A percentile compares a stretch with the other conserved stretches of the same genome.
Conservation (phyloP, 2,888 invertebrate species). For the Rhogogaster chlorosoma region DNA sequence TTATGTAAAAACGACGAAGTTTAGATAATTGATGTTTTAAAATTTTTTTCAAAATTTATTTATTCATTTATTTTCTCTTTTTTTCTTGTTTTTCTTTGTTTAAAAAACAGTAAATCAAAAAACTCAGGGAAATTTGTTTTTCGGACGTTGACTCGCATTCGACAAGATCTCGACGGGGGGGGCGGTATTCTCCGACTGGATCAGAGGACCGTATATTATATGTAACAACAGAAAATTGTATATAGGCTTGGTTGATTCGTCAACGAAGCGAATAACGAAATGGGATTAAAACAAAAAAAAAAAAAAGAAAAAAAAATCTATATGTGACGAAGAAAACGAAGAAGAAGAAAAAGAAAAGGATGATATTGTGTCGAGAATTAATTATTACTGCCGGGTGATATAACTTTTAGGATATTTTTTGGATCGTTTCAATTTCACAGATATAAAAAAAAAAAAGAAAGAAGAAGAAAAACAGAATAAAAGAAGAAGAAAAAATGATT, state of each 20-base stretch:
- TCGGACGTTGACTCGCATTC: not conserved
- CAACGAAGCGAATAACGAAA: not conserved
- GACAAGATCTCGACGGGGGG: not conserved
- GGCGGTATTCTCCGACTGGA: conserved; percentile 9
- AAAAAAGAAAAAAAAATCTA: not conserved
- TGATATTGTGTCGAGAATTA: not conserved
- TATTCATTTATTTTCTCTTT: not conserved
- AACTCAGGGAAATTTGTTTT: not conserved
- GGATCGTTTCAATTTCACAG: not conserved
- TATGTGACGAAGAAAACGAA: not conserved
- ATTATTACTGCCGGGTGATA: not conserved
- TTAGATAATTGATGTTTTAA: no score
- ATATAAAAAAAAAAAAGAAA: not conserved
- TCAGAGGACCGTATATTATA: not conserved
- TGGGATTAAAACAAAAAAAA: not conserved
- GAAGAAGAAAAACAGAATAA: not conserved
- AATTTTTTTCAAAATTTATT: no score
- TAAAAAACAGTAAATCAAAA: no score
- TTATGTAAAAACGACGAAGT: no score
- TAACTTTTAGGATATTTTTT: not conserved
- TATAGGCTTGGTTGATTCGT: not conserved
- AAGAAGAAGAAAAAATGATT: not conserved
- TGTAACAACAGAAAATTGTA: not conserved
- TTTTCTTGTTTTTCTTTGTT: no score
- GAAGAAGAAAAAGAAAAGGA: not conserved